Percentiles rank a stretch among this genome's conserved stretches.
phyloP scores from a whole-genome alignment of 2,113 vertebrate genomes.

The Chloebia gouldiae region DNA sequence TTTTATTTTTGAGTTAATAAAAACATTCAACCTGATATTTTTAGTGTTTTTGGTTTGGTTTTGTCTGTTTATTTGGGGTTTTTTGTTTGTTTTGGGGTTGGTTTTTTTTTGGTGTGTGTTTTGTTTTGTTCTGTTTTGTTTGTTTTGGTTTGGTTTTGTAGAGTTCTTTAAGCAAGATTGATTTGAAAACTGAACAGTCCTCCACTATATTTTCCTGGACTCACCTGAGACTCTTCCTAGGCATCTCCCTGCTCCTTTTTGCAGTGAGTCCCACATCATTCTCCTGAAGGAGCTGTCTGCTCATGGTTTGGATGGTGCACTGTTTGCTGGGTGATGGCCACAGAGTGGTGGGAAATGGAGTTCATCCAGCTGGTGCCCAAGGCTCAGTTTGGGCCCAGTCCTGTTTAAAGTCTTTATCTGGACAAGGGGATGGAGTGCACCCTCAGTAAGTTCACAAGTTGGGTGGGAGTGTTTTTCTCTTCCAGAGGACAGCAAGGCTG shows the following conservation, averaged over 20 bases:
- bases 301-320: background rate
- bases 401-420: background rate
- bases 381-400: background rate
- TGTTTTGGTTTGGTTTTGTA: background rate
- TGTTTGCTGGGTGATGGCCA: background rate
- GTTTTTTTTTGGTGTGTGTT: background rate
- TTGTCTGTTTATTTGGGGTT: background rate
- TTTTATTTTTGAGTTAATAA: background rate
- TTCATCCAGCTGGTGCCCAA: background rate
- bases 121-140: background rate
- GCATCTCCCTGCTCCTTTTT: background rate
- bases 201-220: background rate
- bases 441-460: background rate
- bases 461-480: background rate
- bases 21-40: background rate
- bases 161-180: background rate
- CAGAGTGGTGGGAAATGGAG: background rate
- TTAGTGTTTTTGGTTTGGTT: too few relatives aligned
- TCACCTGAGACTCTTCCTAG: background rate
- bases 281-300: background rate
- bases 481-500: background rate
- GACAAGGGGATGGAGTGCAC: background rate
- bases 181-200: background rate
- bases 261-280: background rate
- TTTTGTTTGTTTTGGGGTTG: too few relatives aligned